phyloP scores from a whole-genome alignment of 2,113 vertebrate genomes.

The Cairina moschata region DNA sequence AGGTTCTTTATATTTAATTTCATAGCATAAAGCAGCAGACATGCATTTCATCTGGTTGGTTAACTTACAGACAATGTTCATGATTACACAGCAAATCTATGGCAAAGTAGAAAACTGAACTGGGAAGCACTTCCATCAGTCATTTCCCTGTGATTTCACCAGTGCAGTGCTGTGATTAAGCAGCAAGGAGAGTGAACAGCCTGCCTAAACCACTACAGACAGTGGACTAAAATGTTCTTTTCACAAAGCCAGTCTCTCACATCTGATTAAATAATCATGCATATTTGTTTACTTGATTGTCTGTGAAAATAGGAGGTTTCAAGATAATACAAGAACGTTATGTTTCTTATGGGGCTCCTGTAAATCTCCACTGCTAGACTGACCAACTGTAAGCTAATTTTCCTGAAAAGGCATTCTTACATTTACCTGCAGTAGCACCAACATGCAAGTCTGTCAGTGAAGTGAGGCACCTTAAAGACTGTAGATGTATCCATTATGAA shows the following conservation, averaged over 20 bases:
- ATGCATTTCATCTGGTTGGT: not conserved
- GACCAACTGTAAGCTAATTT: not conserved
- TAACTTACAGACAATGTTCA: not conserved
- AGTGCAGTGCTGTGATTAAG: not conserved
- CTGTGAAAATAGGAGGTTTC: conserved; percentile 14
- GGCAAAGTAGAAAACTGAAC: not conserved
- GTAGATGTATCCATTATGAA: not conserved
- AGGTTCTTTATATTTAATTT: not conserved
- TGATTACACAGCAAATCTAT: not conserved
- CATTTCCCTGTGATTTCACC: not conserved
- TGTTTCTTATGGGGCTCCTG: not conserved
- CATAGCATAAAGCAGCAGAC: not conserved
- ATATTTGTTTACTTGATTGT: conserved; percentile 26
- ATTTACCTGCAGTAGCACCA: not conserved
- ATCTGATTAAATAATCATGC: not conserved
- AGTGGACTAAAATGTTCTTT: not conserved
- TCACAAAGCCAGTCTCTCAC: not conserved
- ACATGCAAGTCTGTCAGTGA: not conserved
- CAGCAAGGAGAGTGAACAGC: not conserved
- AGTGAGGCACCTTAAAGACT: not conserved
- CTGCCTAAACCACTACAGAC: not conserved
- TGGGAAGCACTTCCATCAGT: not conserved
- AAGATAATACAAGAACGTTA: not conserved
- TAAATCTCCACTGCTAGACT: not conserved
- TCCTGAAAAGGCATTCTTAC: not conserved